A percentile compares a stretch with the other conserved stretches of the same genome.
phyloP scores from a whole-genome alignment of 2,797 vertebrate species.

The Pipistrellus kuhlii region DNA sequence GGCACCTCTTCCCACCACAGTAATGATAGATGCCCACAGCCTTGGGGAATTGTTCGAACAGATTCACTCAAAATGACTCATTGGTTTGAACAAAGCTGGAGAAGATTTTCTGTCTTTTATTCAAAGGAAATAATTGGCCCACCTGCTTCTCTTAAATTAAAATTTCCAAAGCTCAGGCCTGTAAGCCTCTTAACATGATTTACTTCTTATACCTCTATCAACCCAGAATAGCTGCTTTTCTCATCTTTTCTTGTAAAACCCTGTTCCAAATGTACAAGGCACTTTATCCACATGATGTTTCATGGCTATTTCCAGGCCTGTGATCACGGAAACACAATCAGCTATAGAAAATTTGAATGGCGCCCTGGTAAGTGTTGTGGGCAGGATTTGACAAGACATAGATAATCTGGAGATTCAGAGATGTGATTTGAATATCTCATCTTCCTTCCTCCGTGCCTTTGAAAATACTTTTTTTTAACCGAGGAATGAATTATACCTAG shows the following conservation, averaged over 20 bases:
- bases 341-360: constrained; percentile 57
- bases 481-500: constrained; percentile 17
- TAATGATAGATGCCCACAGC: constrained; percentile 10
- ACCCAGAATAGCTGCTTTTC: constrained; percentile 66
- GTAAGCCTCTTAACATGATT: constrained; percentile 73
- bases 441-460: not conserved
- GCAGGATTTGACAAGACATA: constrained; percentile 38
- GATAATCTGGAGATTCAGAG: constrained; percentile 47
- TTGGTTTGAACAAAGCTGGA: constrained; percentile 40
- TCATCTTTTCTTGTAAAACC: constrained; percentile 71
- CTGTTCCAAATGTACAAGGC: constrained; percentile 43
- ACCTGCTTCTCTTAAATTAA: constrained; percentile 74
- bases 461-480: not conserved
- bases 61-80: constrained; percentile 71
- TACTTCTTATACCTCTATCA: constrained; percentile 61
- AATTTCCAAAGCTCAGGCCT: constrained; percentile 62
- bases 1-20: not conserved
- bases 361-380: constrained; percentile 14
- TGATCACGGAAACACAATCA: constrained; percentile 45
- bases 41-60: constrained; percentile 63
- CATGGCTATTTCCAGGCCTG: constrained; percentile 57
- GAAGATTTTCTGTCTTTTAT: constrained; percentile 71
- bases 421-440: constrained; percentile 59
- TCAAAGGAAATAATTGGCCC: constrained; percentile 66
- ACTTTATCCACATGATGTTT: constrained; percentile 63